Conservation (phyloP, 1,140 invertebrate genomes). For the Theocolax elegans region DNA sequence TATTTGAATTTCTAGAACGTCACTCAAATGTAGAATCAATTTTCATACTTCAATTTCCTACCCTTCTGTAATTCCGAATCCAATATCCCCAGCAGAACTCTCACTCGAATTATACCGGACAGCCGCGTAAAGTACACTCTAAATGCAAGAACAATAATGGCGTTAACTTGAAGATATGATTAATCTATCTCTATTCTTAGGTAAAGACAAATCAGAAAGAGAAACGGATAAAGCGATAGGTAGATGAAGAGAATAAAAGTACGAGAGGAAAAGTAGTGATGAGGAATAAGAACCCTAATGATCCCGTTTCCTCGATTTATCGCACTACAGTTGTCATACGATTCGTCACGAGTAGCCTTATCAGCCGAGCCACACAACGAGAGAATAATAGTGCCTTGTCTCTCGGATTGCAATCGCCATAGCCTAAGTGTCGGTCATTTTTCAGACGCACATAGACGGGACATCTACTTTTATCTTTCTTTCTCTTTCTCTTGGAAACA, state of each 20-base stretch:
- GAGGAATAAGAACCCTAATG: neutral
- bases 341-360: neutral
- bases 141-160: neutral
- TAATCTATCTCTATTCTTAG: neutral
- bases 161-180: neutral
- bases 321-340: neutral
- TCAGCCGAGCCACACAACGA: neutral
- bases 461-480: neutral
- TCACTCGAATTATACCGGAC: neutral
- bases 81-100: neutral
- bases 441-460: neutral
- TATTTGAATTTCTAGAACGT: neutral
- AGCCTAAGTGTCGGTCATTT: conserved; percentile 10
- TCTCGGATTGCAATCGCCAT: neutral
- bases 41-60: conserved; percentile 2
- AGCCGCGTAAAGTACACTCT: neutral
- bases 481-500: conserved; percentile 6
- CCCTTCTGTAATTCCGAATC: neutral
- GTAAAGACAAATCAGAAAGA: neutral
- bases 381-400: conserved; percentile 23
- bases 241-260: neutral
- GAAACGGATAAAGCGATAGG: no score
- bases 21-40: neutral
- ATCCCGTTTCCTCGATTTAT: conserved; percentile 1
- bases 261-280: neutral